These are phyloP conservation scores for Lissocephala sabroskyi DNA, from an alignment of 2,888 invertebrate species.

Conservation along the genomic window DNA sequence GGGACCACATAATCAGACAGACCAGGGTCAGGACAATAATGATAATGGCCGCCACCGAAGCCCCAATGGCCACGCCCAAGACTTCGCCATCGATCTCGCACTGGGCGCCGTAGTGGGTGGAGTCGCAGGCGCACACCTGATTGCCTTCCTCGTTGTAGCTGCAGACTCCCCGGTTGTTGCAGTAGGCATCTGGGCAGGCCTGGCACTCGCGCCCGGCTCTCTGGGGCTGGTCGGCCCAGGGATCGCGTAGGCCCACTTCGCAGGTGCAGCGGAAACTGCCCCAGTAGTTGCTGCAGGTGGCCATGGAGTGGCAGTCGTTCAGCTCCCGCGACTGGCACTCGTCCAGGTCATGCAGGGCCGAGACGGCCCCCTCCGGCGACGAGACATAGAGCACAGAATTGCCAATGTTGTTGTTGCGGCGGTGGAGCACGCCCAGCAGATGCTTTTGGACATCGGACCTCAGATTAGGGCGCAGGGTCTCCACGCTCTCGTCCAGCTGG, in stretches of 20 bases:
- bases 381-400: constrained; percentile 89
- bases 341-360: constrained; percentile 85
- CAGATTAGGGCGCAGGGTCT: constrained; percentile 80
- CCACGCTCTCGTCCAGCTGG: constrained; percentile 82
- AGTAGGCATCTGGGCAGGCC: constrained; percentile 83
- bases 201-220: constrained; percentile 84
- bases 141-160: constrained; percentile 79
- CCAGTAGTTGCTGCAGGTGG: constrained; percentile 86
- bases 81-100: constrained; percentile 95
- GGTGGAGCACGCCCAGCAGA: constrained; percentile 85
- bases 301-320: constrained; percentile 88
- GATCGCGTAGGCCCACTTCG: constrained; percentile 83
- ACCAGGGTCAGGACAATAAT: constrained; percentile 90
- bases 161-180: constrained; percentile 90
- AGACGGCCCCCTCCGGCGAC: constrained; percentile 84
- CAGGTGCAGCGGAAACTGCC: constrained; percentile 83
- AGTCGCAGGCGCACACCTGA: constrained; percentile 79
- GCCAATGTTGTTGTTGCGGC: constrained; percentile 90
- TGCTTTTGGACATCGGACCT: constrained; percentile 87
- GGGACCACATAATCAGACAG: constrained; percentile 93
- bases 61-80: constrained; percentile 91
- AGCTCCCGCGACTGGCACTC: constrained; percentile 87
- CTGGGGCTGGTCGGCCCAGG: constrained; percentile 78
- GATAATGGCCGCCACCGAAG: constrained; percentile 89
- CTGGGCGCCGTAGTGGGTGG: constrained; percentile 86